phyloP scores from a whole-genome alignment of 2,888 invertebrate genomes.

The Conomelus anceps region DNA sequence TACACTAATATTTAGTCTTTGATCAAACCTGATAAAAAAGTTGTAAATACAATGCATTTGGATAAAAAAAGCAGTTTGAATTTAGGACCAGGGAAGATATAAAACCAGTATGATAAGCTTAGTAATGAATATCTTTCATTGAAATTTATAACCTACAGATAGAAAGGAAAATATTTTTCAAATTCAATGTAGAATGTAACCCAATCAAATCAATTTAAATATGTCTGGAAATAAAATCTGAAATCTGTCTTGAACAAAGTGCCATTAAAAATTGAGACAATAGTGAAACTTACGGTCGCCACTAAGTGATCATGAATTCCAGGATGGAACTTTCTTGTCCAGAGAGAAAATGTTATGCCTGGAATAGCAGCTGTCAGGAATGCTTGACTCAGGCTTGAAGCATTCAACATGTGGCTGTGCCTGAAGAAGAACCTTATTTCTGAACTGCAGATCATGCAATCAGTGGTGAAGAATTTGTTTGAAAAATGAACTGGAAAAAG shows the following conservation, averaged over 20 bases:
- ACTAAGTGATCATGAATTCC: conserved; percentile 25
- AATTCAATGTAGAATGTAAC: not conserved
- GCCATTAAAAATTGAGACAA: not conserved
- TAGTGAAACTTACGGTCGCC: conserved; percentile 19
- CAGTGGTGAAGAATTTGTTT: not conserved
- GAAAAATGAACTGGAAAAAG: not conserved
- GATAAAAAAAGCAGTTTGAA: too few relatives aligned
- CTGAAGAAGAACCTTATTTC: conserved; percentile 1
- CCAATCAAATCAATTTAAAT: too few relatives aligned
- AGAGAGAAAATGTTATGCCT: conserved; percentile 23
- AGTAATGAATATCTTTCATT: too few relatives aligned
- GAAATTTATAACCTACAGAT: too few relatives aligned
- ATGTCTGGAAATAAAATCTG: not conserved
- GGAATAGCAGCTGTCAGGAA: conserved; percentile 14
- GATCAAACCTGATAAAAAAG: too few relatives aligned
- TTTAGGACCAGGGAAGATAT: too few relatives aligned
- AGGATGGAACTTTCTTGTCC: conserved; percentile 25
- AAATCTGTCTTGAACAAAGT: not conserved
- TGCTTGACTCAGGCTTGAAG: not conserved
- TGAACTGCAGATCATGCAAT: not conserved
- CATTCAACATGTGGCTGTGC: conserved; percentile 7
- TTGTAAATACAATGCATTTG: too few relatives aligned
- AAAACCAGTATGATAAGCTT: too few relatives aligned
- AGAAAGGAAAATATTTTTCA: too few relatives aligned
- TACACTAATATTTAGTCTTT: too few relatives aligned